A percentile compares a stretch with the other conserved stretches of the same genome.
phyloP scores from a whole-genome alignment of 53 echinoderm and acorn worm species.

The Holothuria scabra region DNA sequence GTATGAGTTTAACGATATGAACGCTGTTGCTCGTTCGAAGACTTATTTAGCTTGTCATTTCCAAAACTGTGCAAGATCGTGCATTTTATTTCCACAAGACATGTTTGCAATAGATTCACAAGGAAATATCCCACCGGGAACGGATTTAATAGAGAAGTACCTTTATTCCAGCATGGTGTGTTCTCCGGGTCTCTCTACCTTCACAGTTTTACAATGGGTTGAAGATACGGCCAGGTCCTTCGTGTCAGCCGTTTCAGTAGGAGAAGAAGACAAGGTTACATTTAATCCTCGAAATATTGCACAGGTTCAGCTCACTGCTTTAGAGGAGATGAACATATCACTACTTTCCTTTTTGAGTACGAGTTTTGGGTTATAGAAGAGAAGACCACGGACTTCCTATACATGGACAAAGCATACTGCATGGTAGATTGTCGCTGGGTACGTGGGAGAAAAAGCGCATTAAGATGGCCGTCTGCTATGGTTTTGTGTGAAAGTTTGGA shows the following conservation, averaged over 20 bases:
- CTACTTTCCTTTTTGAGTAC: neutral
- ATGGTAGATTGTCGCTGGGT: too few relatives aligned
- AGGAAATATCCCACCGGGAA: neutral
- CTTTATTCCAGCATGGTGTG: neutral
- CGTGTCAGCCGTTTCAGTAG: neutral
- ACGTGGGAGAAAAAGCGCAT: too few relatives aligned
- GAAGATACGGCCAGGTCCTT: constrained; percentile 28
- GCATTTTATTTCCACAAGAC: constrained; percentile 47
- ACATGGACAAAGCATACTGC: too few relatives aligned
- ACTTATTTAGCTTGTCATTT: constrained; percentile 61
- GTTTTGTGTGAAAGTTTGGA: too few relatives aligned
- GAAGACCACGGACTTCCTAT: too few relatives aligned
- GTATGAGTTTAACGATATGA: constrained; percentile 64
- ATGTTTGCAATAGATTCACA: constrained; percentile 31
- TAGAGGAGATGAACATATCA: constrained; percentile 1
- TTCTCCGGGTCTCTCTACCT: constrained; percentile 13
- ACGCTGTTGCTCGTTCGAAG: constrained; percentile 66
- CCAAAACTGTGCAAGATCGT: constrained; percentile 9
- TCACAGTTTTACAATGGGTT: constrained; percentile 34
- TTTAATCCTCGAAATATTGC: constrained; percentile 26
- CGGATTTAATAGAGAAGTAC: neutral
- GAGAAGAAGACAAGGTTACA: neutral
- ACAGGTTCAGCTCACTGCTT: neutral
- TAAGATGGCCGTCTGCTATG: too few relatives aligned
- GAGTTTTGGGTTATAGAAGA: constrained; percentile 3